phyloP scores from a whole-genome alignment of 2,797 vertebrate genomes.

The Esox masquinongy region DNA sequence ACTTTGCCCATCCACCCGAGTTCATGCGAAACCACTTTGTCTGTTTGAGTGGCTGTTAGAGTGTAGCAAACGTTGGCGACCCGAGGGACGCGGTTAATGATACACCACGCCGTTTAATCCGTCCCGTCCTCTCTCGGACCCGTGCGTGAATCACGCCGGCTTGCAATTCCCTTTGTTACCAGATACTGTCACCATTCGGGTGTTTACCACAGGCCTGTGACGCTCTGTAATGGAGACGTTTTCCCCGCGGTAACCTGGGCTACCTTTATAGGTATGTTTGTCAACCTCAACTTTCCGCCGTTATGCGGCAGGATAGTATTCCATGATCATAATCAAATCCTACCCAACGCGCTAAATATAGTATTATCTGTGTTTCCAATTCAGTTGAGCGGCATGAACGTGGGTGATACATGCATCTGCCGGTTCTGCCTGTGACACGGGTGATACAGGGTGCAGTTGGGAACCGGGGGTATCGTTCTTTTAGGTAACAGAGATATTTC shows the following conservation, averaged over 20 bases:
- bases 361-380: slow-evolving; percentile 67
- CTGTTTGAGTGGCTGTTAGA: slow-evolving; percentile 42
- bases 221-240: slow-evolving; percentile 64
- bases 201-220: slow-evolving; percentile 59
- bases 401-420: slow-evolving; percentile 61
- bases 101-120: slow-evolving; percentile 57
- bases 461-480: slow-evolving; percentile 44
- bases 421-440: slow-evolving; percentile 36
- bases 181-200: slow-evolving; percentile 60
- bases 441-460: slow-evolving; percentile 42
- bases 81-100: slow-evolving; percentile 33
- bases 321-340: slow-evolving; percentile 60
- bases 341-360: slow-evolving; percentile 66
- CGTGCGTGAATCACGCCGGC: slow-evolving; percentile 54
- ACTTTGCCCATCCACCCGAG: slow-evolving; percentile 8
- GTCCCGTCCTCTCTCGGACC: slow-evolving; percentile 43
- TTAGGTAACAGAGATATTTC: slow-evolving; percentile 38
- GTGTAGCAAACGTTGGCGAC: slow-evolving; percentile 28
- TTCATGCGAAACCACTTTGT: slow-evolving; percentile 38
- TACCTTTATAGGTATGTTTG: slow-evolving; percentile 50
- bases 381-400: slow-evolving; percentile 68
- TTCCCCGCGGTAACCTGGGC: slow-evolving; percentile 59
- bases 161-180: slow-evolving; percentile 38
- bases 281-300: slow-evolving; percentile 63
- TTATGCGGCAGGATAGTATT: slow-evolving; percentile 49